Percentiles rank a stretch among this genome's conserved stretches.
phyloP scores from a whole-genome alignment of 2,113 vertebrate species.

The Apteryx mantelli region DNA sequence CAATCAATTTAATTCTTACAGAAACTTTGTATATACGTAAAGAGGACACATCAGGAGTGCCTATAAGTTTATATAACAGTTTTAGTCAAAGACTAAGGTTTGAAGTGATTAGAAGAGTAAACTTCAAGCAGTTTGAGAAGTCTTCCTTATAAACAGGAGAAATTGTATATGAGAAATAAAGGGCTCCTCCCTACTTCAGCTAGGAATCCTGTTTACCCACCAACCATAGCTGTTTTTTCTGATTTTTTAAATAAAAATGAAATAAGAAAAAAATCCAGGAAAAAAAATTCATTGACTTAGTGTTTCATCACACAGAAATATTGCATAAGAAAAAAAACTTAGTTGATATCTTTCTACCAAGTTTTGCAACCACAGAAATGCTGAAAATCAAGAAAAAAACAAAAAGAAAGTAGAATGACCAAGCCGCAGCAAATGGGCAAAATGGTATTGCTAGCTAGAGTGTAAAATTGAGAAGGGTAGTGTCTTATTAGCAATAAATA shows the following conservation, averaged over 20 bases:
- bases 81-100: background rate
- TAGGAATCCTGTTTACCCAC: background rate
- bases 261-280: background rate
- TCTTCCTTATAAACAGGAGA: background rate
- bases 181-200: background rate
- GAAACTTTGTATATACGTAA: background rate
- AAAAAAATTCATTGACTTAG: background rate
- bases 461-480: background rate
- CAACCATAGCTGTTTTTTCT: background rate
- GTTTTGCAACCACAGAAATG: background rate
- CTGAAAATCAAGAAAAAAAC: background rate
- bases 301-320: background rate
- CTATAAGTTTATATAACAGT: background rate
- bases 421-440: background rate
- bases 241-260: background rate
- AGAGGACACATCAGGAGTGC: background rate
- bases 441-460: background rate
- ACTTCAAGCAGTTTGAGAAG: background rate
- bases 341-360: background rate
- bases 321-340: background rate
- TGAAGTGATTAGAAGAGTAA: background rate
- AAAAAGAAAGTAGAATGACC: background rate
- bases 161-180: background rate
- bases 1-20: background rate
- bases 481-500: background rate